Percentiles rank a stretch among this genome's conserved stretches.
These are phyloP conservation scores for Ochropleura plecta DNA, from an alignment of 2,888 invertebrate species.

Conservation along the genomic window DNA sequence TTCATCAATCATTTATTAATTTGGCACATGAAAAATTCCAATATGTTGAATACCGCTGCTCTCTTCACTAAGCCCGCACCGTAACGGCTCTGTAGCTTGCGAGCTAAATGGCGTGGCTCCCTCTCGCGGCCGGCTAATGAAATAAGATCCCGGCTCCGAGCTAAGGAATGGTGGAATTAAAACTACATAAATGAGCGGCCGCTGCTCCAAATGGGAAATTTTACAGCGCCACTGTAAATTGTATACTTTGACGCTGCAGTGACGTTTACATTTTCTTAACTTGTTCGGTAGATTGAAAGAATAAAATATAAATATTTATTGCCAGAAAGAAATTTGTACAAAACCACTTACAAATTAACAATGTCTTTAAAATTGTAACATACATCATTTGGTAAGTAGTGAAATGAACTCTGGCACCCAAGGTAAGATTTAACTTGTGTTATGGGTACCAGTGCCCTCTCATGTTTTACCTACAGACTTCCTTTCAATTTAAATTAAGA, in stretches of 20 bases:
- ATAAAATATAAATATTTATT: too few relatives aligned
- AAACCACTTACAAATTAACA: too few relatives aligned
- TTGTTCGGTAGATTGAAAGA: slow-evolving; percentile 25
- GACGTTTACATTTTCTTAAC: slow-evolving; percentile 55
- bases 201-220: slow-evolving; percentile 82
- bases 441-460: too few relatives aligned
- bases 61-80: slow-evolving; percentile 47
- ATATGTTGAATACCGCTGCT: slow-evolving; percentile 15
- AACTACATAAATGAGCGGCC: slow-evolving; percentile 89
- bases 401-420: too few relatives aligned
- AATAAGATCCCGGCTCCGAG: slow-evolving; percentile 87
- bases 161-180: slow-evolving; percentile 90
- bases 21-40: too few relatives aligned
- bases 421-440: too few relatives aligned
- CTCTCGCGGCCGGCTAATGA: slow-evolving; percentile 88
- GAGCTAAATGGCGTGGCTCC: slow-evolving; percentile 86
- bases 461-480: too few relatives aligned
- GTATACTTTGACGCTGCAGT: slow-evolving; percentile 52
- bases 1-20: too few relatives aligned
- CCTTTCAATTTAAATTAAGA: too few relatives aligned
- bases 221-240: slow-evolving; percentile 66
- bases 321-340: too few relatives aligned
- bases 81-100: slow-evolving; percentile 77
- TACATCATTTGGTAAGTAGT: too few relatives aligned
- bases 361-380: too few relatives aligned